Percentiles rank a stretch among this genome's conserved stretches.
phyloP scores from a whole-genome alignment of 2,888 invertebrate species.

The Sericinus montela region DNA sequence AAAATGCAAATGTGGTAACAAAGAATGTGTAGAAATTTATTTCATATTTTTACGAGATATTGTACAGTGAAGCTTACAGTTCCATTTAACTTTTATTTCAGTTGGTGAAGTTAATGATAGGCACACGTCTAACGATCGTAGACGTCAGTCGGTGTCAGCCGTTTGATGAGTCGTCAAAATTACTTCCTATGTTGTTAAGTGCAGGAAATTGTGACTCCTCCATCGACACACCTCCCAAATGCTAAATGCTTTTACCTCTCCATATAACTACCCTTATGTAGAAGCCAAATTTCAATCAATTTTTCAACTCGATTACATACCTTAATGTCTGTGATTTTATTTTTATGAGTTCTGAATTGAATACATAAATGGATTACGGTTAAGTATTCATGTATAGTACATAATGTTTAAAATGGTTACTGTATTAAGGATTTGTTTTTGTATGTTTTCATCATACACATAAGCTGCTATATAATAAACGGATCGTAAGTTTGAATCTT shows the following conservation, averaged over 20 bases:
- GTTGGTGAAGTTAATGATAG: slow-evolving; percentile 54
- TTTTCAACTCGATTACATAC: not conserved
- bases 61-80: not conserved
- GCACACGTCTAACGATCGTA: slow-evolving; percentile 41
- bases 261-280: slow-evolving; percentile 14
- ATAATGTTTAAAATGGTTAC: too few species aligned
- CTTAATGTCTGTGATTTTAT: not conserved
- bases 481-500: too few species aligned
- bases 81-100: slow-evolving; percentile 39
- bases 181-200: slow-evolving; percentile 77
- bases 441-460: too few species aligned
- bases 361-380: too few species aligned
- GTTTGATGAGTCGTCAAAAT: slow-evolving; percentile 78
- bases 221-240: slow-evolving; percentile 66
- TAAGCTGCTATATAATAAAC: too few species aligned
- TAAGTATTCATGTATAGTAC: too few species aligned
- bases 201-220: slow-evolving; percentile 78
- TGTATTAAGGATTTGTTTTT: too few species aligned
- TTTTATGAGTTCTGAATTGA: too few species aligned
- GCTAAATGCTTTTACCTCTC: slow-evolving; percentile 47
- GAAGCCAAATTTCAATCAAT: slow-evolving; percentile 8
- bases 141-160: slow-evolving; percentile 64
- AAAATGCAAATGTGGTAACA: slow-evolving; percentile 8
- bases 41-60: slow-evolving; percentile 3
- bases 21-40: slow-evolving; percentile 5